phyloP scores from a whole-genome alignment of 2,797 vertebrate genomes.

The Emys orbicularis region DNA sequence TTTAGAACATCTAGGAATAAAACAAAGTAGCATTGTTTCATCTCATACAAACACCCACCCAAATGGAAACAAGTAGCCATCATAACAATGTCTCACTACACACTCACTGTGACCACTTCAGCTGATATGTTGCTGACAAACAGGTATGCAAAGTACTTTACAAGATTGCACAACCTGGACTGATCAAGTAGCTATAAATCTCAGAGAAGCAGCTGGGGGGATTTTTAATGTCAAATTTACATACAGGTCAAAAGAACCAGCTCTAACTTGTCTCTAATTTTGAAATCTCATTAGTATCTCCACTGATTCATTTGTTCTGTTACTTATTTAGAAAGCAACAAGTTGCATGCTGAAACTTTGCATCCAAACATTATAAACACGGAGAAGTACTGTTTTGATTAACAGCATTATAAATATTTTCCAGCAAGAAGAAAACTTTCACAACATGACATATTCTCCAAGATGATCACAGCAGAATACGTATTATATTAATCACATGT shows the following conservation, averaged over 20 bases:
- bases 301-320: constrained; percentile 57
- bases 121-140: constrained; percentile 12
- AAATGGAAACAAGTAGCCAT: not conserved
- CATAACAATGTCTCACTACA: not conserved
- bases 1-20: constrained; percentile 14
- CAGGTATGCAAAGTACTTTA: constrained; percentile 17
- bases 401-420: constrained; percentile 19
- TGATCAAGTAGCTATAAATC: constrained; percentile 3
- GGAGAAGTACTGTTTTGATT: not conserved
- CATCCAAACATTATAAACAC: not conserved
- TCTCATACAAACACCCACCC: constrained; percentile 35
- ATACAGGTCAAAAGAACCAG: constrained; percentile 36
- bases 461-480: not conserved
- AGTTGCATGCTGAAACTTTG: constrained; percentile 27
- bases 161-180: not conserved
- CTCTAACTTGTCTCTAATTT: constrained; percentile 44
- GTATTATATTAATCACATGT: not conserved
- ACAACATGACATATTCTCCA: not conserved
- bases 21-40: constrained; percentile 61
- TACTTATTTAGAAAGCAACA: not conserved
- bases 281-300: constrained; percentile 48
- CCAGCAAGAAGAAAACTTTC: constrained; percentile 39
- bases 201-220: fast-evolving
- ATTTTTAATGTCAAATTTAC: not conserved
- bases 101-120: not conserved